Evolutionary conservation across 2,888 invertebrate species (phyloP), one percentile per base, ranked within the genome.

Genomic region (Phortica magna): DNA sequence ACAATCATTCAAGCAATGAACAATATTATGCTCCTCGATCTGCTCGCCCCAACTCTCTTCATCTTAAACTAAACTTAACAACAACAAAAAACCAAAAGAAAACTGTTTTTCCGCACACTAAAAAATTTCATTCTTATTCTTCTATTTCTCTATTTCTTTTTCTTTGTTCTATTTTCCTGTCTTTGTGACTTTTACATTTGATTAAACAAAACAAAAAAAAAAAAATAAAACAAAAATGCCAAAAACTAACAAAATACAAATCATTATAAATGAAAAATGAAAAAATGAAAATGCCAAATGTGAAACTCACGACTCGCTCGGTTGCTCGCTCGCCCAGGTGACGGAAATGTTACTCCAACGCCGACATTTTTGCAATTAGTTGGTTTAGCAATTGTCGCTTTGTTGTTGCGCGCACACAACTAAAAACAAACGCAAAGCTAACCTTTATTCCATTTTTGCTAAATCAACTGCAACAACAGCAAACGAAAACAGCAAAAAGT

Each of bases 301-400:
- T 31, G 3, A 31, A 31, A 31, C 31, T 4, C 31, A 31, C 31
- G 31, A 4, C 31, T 31, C 31, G 2, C 31, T 31, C 31, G 31
- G 5, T 14, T 48, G 48, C 48, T 48, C 14, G 14, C 14, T 48
- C 14, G 48, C 48, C 9, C 89, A 92, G 92, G 92, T 89, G 89
- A 89, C 87, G 91, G 91, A 83, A 91, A 87, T 89, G 89, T 89
- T 84, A 86, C 88, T 88, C 88, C 86, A 84, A 87, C 90, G 87
- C 89, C 92, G 85, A 90, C 88, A 87, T 84, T 87, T 83, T 88
- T 90, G 83, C 90, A 91, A 84, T 87, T 91, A 82, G 84, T 91
- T 89, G 90, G 90, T 88, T 88, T 92, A 88, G 89, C 90, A 89
- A 91, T 92, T 84, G 83, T 83, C 87, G 84, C 89, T 83, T 76